Evolutionary conservation across 1,140 invertebrate species (phyloP), one percentile per base, ranked within the genome.

Genomic region (Saccostrea cuccullata): DNA sequence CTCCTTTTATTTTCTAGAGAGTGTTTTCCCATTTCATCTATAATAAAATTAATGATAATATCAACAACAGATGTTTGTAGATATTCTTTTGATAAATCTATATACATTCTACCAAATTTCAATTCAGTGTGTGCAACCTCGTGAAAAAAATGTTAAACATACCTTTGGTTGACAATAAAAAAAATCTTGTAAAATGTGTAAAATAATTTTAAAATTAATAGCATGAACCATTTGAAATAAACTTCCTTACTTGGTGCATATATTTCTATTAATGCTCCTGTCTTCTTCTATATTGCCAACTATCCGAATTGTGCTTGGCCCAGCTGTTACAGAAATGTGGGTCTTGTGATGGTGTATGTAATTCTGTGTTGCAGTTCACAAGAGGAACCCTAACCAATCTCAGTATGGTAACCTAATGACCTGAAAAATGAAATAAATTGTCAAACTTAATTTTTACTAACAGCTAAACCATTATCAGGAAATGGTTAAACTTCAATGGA

Each of bases 11-110:
- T 20, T 11, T 85, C 84, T 17, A 56, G 2, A 8, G 84, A 56
- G 56, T 85, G 84, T 55, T 55, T 40, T 85, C 84, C 84, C 84
- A 85, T 85, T 60, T 85, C 47, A 67, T 20, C 60, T 67, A 67
- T n/a, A 67, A 67, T 67, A 67, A 67, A 20, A 67, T 20, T 67
- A 67, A n/a, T 67, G 15, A 67, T 17, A 9, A 67, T 67, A 36
- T 36, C 30, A 36, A 36, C 30, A 36, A 36, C 30, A 36, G 30
- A 36, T 36, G 30, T 36, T 36, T 36, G 30, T 36, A 36, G 30
- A 36, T 36, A 36, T 36, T 36, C 30, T 36, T 36, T 36, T 36
- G 30, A 36, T 36, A 36, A 36, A 36, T 36, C 30, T 36, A 36
- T 36, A 36, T 36, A 36, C 30, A 36, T 36, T 36, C 1, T 36